Conservation (phyloP, 92 coral and sea anemone species). For the Blastomussa wellsi region DNA sequence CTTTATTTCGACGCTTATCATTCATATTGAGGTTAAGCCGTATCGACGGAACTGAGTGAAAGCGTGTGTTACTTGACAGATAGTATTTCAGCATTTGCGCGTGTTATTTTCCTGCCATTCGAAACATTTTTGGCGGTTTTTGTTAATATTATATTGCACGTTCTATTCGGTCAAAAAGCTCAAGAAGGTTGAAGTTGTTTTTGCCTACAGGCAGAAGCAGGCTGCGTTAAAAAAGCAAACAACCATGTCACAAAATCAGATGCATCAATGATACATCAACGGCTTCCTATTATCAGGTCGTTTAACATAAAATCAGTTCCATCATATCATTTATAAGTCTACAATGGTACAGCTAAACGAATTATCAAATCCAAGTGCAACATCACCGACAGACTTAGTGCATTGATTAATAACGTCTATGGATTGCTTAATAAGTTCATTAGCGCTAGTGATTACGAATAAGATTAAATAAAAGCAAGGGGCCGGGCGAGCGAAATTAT, state of each 20-base stretch:
- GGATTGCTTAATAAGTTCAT: no score
- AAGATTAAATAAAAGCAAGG: neutral
- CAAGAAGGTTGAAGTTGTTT: neutral
- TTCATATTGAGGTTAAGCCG: no score
- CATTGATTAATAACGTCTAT: neutral
- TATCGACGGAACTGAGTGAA: neutral
- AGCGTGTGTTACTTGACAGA: no score
- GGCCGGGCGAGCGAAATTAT: neutral
- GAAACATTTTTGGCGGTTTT: neutral
- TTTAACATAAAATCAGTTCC: neutral
- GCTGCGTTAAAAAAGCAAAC: neutral
- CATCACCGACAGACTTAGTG: neutral
- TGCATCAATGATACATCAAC: neutral
- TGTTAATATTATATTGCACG: neutral
- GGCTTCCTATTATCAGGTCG: neutral
- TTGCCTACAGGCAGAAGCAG: no score
- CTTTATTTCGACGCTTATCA: no score
- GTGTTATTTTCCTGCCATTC: no score
- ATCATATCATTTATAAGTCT: neutral
- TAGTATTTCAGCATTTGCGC: no score
- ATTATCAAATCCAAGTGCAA: neutral
- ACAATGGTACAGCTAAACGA: neutral
- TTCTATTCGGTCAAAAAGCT: neutral
- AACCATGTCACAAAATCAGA: neutral
- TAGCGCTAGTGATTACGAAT: no score